These are phyloP conservation scores for Rhagologus leucostigma DNA, from an alignment of 2,113 vertebrate genomes.

Conservation along the genomic window DNA sequence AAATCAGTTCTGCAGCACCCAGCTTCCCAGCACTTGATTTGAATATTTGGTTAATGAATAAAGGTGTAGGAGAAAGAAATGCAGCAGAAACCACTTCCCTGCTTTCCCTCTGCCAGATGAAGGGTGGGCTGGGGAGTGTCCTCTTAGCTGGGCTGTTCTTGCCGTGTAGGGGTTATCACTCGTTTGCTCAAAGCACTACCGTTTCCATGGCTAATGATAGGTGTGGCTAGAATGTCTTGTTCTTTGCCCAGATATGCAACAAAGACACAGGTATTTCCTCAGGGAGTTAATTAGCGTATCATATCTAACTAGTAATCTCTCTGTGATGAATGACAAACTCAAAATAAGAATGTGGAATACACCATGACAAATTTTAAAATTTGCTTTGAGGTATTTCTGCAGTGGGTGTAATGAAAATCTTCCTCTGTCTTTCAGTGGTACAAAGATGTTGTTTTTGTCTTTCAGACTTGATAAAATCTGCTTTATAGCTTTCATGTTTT, in stretches of 20 bases:
- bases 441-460: not conserved
- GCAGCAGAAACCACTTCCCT: not conserved
- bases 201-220: conserved; percentile 11
- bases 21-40: not conserved
- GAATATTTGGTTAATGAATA: conserved; percentile 13
- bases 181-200: not conserved
- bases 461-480: not conserved
- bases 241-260: conserved; percentile 36
- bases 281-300: conserved; percentile 48
- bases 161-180: not conserved
- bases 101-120: not conserved
- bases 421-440: conserved; percentile 19
- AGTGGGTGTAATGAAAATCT: conserved; percentile 31
- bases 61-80: not conserved
- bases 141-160: not conserved
- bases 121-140: not conserved
- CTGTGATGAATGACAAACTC: conserved; percentile 53
- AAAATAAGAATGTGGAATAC: conserved; percentile 36
- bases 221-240: conserved; percentile 35
- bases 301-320: conserved; percentile 28
- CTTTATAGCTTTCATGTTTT: not conserved
- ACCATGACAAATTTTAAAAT: conserved; percentile 23
- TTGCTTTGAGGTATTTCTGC: conserved; percentile 42
- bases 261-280: conserved; percentile 41
- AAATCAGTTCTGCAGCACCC: not conserved